phyloP scores from a whole-genome alignment of 2,113 vertebrate genomes.

The Peromyscus leucopus region DNA sequence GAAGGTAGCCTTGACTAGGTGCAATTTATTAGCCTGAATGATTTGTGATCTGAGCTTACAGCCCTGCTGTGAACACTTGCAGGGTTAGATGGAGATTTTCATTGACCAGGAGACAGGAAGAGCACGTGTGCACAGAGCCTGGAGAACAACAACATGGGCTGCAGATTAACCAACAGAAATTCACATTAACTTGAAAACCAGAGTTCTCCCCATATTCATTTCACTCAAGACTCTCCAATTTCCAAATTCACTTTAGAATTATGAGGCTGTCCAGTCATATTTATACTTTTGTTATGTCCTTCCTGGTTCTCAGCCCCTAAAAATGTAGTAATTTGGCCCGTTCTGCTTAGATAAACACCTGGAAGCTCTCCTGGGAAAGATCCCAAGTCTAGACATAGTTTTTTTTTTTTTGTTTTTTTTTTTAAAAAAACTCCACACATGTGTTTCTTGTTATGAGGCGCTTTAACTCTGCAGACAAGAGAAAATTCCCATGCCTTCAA shows the following conservation, averaged over 20 bases:
- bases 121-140: neutral
- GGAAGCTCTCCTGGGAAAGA: constrained; percentile 87
- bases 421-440: constrained; percentile 73
- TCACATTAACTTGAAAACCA: constrained; percentile 41
- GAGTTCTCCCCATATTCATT: neutral
- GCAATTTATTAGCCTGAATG: neutral
- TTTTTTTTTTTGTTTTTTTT: too few species aligned
- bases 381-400: constrained; percentile 88
- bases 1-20: neutral
- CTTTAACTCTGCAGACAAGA: constrained; percentile 77
- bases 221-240: constrained; percentile 41
- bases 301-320: constrained; percentile 77
- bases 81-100: neutral
- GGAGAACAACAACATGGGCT: neutral
- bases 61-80: neutral
- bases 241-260: constrained; percentile 74
- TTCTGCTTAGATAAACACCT: constrained; percentile 87
- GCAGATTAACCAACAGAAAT: constrained; percentile 64
- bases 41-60: constrained; percentile 24
- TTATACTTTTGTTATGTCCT: constrained; percentile 68
- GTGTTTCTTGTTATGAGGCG: constrained; percentile 86
- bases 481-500: constrained; percentile 83
- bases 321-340: constrained; percentile 78
- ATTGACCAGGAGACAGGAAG: constrained; percentile 16
- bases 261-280: constrained; percentile 70